These are phyloP conservation scores for Stylophora pistillata DNA, from an alignment of 64 coral and sea anemone genomes.

Conservation along the genomic window DNA sequence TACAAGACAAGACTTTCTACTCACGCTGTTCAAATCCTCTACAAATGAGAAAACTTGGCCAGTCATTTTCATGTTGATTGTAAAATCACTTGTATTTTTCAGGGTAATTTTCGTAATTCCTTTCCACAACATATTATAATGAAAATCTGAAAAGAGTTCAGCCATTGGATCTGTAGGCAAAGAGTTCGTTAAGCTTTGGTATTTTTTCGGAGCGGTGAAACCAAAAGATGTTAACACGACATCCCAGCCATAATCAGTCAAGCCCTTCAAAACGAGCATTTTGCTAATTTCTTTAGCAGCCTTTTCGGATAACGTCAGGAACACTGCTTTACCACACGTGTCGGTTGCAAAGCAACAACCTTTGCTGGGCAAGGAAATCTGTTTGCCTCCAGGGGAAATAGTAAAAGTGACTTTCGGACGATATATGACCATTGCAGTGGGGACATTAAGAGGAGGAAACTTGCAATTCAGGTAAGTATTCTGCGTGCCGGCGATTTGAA, in stretches of 20 bases:
- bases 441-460: background rate
- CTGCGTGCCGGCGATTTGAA: background rate
- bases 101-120: background rate
- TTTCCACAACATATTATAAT: slow-evolving; percentile 4
- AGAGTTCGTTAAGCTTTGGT: background rate
- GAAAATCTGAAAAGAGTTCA: background rate
- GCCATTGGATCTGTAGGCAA: background rate
- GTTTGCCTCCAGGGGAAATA: background rate
- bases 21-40: background rate
- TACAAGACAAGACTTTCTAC: background rate
- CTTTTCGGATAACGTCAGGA: background rate
- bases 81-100: background rate
- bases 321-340: background rate
- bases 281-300: background rate
- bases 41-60: background rate
- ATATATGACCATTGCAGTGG: slow-evolving; percentile 4
- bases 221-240: background rate
- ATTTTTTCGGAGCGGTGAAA: background rate
- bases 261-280: background rate
- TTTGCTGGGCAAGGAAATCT: slow-evolving; percentile 1
- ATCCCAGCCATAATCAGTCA: background rate
- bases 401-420: slow-evolving; percentile 25
- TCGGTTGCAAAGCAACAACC: slow-evolving; percentile 39
- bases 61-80: background rate
- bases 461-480: background rate